phyloP scores from a whole-genome alignment of 2,888 invertebrate species.

The Theretra japonica region DNA sequence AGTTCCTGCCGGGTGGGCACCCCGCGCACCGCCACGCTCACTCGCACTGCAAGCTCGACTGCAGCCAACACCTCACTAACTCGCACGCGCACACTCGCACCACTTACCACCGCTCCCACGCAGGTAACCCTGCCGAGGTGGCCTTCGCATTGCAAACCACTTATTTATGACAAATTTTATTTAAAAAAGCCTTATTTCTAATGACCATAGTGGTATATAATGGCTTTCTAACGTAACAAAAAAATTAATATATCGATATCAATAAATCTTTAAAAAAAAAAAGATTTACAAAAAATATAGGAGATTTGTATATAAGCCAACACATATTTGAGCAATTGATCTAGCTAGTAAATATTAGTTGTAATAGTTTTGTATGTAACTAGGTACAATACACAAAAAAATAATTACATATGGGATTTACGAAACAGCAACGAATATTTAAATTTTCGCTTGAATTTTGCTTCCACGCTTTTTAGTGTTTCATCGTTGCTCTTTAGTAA shows the following conservation, averaged over 20 bases:
- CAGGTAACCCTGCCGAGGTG: constrained; percentile 73
- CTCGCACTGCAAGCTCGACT: constrained; percentile 85
- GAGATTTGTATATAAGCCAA: no score
- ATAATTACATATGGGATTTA: constrained; percentile 16
- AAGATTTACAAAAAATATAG: no score
- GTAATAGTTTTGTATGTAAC: no score
- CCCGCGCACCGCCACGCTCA: constrained; percentile 85
- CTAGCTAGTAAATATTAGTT: no score
- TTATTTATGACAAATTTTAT: no score
- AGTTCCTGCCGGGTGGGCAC: constrained; percentile 96
- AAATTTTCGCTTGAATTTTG: constrained; percentile 8
- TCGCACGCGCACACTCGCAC: constrained; percentile 82
- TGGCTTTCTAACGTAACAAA: no score
- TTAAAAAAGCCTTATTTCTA: not conserved
- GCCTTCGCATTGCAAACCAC: constrained; percentile 61
- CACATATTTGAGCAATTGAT: no score
- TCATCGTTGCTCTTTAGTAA: constrained; percentile 20
- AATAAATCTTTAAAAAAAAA: no score
- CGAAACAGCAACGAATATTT: constrained; percentile 12
- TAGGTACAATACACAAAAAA: no score
- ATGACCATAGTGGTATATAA: not conserved
- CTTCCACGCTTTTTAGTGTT: constrained; percentile 21
- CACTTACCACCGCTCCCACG: constrained; percentile 83
- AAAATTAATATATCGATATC: no score
- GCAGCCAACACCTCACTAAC: constrained; percentile 80